Conservation (phyloP, 2,113 vertebrate genomes). For the Sphaerodactylus townsendi region DNA sequence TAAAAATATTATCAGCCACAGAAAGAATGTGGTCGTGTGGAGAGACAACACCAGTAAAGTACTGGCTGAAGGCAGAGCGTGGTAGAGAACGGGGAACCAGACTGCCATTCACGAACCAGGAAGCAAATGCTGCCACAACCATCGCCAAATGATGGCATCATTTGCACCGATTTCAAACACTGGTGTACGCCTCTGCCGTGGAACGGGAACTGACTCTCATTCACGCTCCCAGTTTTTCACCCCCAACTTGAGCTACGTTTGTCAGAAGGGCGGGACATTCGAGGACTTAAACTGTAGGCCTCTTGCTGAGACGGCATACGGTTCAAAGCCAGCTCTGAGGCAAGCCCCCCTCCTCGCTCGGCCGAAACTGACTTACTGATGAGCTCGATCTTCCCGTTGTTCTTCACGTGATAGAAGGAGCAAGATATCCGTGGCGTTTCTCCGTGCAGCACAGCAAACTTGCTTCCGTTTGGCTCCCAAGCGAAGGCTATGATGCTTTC, state of each 20-base stretch:
- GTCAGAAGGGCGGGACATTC: not conserved
- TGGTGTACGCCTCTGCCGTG: not conserved
- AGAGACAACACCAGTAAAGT: too few relatives aligned
- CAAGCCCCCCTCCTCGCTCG: not conserved
- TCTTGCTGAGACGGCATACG: too few relatives aligned
- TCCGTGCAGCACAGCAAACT: slow-evolving; percentile 96
- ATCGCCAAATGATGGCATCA: not conserved
- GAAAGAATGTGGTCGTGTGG: too few relatives aligned
- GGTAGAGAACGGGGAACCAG: not conserved
- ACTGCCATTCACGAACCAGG: not conserved
- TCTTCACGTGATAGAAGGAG: slow-evolving; percentile 98
- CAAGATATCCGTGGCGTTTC: slow-evolving; percentile 91
- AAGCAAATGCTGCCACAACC: not conserved
- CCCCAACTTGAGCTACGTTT: too few relatives aligned
- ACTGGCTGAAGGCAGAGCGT: not conserved
- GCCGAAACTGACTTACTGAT: slow-evolving; percentile 83
- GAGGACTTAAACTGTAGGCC: not conserved
- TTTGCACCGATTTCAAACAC: not conserved
- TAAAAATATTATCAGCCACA: not conserved
- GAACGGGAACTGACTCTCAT: not conserved
- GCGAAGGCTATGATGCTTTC: slow-evolving; percentile 98
- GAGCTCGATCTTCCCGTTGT: slow-evolving; percentile 96
- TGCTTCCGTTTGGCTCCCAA: slow-evolving; percentile 98
- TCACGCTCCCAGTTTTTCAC: not conserved
- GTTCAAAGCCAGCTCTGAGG: not conserved